Base-by-base conservation (phyloP, 1,140 invertebrate genomes). In the Ditylenchus dipsaci region DNA sequence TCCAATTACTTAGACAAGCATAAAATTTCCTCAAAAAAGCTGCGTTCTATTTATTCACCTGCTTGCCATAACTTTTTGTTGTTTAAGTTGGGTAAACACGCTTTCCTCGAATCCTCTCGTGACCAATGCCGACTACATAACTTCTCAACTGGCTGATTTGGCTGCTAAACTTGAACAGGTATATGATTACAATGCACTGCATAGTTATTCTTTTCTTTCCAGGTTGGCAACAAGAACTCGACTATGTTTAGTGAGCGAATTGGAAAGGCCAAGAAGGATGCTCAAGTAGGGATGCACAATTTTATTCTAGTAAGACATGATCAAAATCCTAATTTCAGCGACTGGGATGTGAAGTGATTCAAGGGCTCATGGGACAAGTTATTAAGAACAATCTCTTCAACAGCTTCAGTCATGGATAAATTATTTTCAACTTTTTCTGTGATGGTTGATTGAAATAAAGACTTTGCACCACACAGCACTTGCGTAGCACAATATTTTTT, bases 181-280 rank as follows among this genome's bases (percentile, higher is more conserved):
- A 26, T 0, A 38, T 49, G 63, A n/a, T 0, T 17, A 3, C n/a
- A 49, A 7, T 27, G 42, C 7, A 27, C 17, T 53, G 49, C 15
- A 17, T 72, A 23, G 8, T 30, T 29, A 23, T 72, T 26, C 13
- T 29, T 19, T 75, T 19, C 23, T 29, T 19, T 45, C 45, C 69
- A 73, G 76, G 49, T 75, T 38, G 71, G 76, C n/a, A 75, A 78
- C 71, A 75, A 76, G 27, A 78, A 73, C 68, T 70, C 76, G n/a
- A 21, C 68, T 11, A 11, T 66, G 47, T 78, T 69, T 19, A 30
- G 26, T 7, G 73, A 75, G 45, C 30, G 69, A 47, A 23, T 75
- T 15, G 21, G 38, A 5, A 75, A 75, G 58, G 75, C 73, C 1
- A 76, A 38, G 1, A 72, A 72, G 29, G 73, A 75, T 59, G 62